Conservation (phyloP, 1,140 invertebrate species). For the Drosophila subobscura region DNA sequence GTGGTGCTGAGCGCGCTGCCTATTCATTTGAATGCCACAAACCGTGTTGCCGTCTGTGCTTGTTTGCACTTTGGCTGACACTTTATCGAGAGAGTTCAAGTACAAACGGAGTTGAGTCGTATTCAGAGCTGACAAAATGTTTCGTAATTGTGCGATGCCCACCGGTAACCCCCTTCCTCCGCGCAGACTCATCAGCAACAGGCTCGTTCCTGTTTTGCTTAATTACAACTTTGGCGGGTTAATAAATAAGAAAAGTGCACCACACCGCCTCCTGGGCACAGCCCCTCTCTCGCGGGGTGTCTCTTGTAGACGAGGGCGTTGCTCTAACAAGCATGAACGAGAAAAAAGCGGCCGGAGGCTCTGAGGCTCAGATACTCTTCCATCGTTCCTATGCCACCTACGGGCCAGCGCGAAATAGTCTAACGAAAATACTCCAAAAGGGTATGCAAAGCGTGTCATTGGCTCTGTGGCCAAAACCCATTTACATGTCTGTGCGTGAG, state of each 20-base stretch:
- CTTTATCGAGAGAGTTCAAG: conserved; percentile 61
- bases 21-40: conserved; percentile 69
- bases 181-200: conserved; percentile 15
- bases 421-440: not conserved
- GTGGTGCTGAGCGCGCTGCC: conserved; percentile 37
- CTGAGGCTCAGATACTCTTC: too few relatives aligned
- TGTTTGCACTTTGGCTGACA: conserved; percentile 50
- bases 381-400: too few relatives aligned
- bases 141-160: conserved; percentile 49
- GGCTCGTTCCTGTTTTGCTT: conserved; percentile 57
- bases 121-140: conserved; percentile 35
- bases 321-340: conserved; percentile 66
- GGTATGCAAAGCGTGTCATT: not conserved
- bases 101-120: conserved; percentile 47
- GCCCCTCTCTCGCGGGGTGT: not conserved
- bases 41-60: conserved; percentile 44
- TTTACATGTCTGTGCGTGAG: conserved; percentile 65
- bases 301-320: conserved; percentile 55
- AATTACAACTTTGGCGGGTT: conserved; percentile 68
- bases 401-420: too few relatives aligned
- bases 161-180: not conserved
- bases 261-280: conserved; percentile 1
- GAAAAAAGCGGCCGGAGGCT: conserved; percentile 15
- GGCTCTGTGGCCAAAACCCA: conserved; percentile 13
- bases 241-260: conserved; percentile 68